phyloP scores from a whole-genome alignment of 2,113 vertebrate genomes.

The Synodontis membranacea region DNA sequence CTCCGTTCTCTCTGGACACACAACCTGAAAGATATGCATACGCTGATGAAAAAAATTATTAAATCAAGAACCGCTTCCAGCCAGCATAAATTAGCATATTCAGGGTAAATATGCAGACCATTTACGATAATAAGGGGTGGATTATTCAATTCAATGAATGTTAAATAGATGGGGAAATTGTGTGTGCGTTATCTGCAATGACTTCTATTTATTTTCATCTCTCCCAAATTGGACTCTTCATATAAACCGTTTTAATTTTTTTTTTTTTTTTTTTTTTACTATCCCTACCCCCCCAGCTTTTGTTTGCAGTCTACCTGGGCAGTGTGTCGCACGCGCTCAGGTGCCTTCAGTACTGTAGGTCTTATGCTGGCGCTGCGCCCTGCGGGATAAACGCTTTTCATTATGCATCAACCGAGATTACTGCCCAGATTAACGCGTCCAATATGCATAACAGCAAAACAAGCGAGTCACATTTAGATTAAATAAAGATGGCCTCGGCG shows the following conservation, averaged over 20 bases:
- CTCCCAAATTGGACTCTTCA: slow-evolving; percentile 93
- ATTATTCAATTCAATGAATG: slow-evolving; percentile 99
- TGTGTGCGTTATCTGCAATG: slow-evolving; percentile 85
- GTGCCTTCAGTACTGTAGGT: background rate
- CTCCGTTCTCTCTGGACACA: slow-evolving; percentile 57
- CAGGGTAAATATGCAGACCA: slow-evolving; percentile 99
- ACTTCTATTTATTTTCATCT: slow-evolving; percentile 93
- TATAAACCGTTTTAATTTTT: slow-evolving; percentile 60
- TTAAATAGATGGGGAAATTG: slow-evolving; percentile 95
- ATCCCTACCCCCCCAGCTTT: slow-evolving; percentile 2
- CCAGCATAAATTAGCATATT: slow-evolving; percentile 99
- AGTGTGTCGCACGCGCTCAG: slow-evolving; percentile 10
- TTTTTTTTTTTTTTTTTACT: background rate
- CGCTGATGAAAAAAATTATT: slow-evolving; percentile 76
- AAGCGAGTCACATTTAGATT: slow-evolving; percentile 41
- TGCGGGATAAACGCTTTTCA: slow-evolving; percentile 48
- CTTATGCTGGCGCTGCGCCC: slow-evolving; percentile 24
- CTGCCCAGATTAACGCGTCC: slow-evolving; percentile 29
- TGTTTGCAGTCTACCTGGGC: slow-evolving; percentile 24
- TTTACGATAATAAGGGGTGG: slow-evolving; percentile 98
- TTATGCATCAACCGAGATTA: slow-evolving; percentile 49
- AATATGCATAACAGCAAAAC: slow-evolving; percentile 43
- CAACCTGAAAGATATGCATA: slow-evolving; percentile 66
- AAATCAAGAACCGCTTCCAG: slow-evolving; percentile 88
- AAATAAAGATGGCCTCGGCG: slow-evolving; percentile 28